Conservation (phyloP, 2,113 vertebrate genomes). For the Mesoclemmys tuberculata region DNA sequence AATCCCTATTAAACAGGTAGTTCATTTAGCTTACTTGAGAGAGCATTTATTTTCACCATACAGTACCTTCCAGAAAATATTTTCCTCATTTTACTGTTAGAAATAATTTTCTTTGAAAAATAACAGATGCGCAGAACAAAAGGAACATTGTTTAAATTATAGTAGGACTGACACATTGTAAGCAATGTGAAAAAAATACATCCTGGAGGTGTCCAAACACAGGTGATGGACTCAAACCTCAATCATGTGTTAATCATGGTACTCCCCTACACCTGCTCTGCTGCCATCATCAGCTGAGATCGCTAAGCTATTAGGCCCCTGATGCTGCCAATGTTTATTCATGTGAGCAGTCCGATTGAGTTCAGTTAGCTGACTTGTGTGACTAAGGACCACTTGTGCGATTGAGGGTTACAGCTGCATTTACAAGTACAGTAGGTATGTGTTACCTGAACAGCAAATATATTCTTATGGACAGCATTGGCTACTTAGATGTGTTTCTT, state of each 20-base stretch:
- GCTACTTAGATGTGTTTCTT: background rate
- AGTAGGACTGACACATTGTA: background rate
- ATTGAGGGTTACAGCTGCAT: background rate
- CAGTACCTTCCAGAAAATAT: background rate
- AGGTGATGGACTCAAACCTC: fast-evolving
- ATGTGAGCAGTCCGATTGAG: fast-evolving
- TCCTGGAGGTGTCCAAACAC: background rate
- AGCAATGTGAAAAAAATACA: background rate
- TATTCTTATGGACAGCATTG: background rate
- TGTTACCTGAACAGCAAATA: background rate
- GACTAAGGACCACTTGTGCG: background rate
- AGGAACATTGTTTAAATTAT: background rate
- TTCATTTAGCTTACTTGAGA: background rate
- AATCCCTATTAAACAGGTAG: background rate
- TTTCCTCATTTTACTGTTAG: background rate
- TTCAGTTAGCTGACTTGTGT: background rate
- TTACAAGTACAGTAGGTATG: fast-evolving
- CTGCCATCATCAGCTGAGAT: fast-evolving
- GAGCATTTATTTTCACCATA: background rate
- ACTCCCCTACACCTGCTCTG: background rate
- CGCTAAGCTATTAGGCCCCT: fast-evolving
- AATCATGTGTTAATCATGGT: fast-evolving
- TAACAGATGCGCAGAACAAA: background rate
- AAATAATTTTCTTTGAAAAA: background rate
- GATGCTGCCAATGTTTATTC: too few species aligned